Base-by-base conservation (phyloP, 2,888 invertebrate genomes). In the Choreutis nemorana region DNA sequence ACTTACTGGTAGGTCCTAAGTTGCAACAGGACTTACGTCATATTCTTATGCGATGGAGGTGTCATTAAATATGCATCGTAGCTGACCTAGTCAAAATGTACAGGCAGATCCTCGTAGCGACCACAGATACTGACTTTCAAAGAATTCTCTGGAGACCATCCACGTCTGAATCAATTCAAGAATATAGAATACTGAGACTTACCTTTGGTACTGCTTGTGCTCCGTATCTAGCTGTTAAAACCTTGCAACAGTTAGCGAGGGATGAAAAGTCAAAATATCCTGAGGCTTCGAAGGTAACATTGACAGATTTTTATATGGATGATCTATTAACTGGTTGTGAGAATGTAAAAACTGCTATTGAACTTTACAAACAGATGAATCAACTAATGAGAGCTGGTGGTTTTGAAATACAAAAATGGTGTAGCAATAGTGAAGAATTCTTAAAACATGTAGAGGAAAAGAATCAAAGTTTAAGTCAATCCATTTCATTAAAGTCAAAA, bases 21-120 rank as follows among this genome's bases (percentile, higher is more conserved):
- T 22, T 50, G 2, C 50, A 54, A 29, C 20, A 35, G 3, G 45
- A 48, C 23, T 27, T 54, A 25, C 35, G 49, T 14, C 40, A 43
- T 12, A 30, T 54, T 3, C 24, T 52, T 3, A 34, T 45, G 32
- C 28, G 43, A 6, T 52, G 51, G 44, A 27, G 50, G 14, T 18
- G 6, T 1, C 26, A 44, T 26, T 34, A 30, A 1, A 33, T 49
- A 1, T 41, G 38, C 12, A 23, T 55, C 1, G 37, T 40, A 1
- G 43, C 48, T 1, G 52, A 49, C 23, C 39, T 54, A 6, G 28
- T 41, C 4, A 49, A 56, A 34, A 56, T 58, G 52, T 58, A 50
- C 22, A 28, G 50, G 0, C 45, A 49, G 33, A 34, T 52, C 3
- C 33, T 30, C 4, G 39, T 54, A 2, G 10, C 30, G 3, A 23